Base-by-base conservation (phyloP, 2,797 vertebrate species). In the Numenius phaeopus region DNA sequence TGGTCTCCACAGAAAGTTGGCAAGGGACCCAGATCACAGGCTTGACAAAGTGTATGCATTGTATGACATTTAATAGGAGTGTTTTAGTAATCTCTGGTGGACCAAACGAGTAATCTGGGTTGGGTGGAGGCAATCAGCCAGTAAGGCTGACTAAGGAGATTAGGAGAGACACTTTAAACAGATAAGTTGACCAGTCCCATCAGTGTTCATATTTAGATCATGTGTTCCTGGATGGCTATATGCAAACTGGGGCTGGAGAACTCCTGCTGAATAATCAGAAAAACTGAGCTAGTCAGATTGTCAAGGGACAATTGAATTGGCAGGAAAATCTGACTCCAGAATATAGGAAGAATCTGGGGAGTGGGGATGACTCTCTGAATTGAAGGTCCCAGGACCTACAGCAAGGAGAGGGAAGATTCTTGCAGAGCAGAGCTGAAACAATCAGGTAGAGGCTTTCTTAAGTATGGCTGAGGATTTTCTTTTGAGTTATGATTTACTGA, bases 1-100 rank as follows among this genome's bases (percentile, higher is more conserved):
- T 95, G 95, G 94, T 96, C 94, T 93, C 75, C 78, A 77, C 90
- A 93, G 78, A 85, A 89, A 85, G 58, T 69, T 94, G 64, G 88
- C 89, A 70, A 84, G 73, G 29, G 50, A 89, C 42, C 11, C 77
- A 77, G 52, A 85, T 83, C 92, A 83, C 40, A 84, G 54, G 10
- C 83, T 70, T 67, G 75, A 94, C 78, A 95, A 90, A 95, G 85
- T 8, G 9, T 70, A 47, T 89, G 54, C 13, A 14, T n/a, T 67
- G 70, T 62, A 70, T 91, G 87, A 92, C 55, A 94, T 79, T 89
- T 94, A 79, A 92, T 83, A 54, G 24, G 75, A 92, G 29, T 47
- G 2, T 59, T 96, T 96, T 77, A 96, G 44, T 89, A 85, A 87
- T 85, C 81, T 94, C 87, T 65, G 29, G 67, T 52, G 83, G 44